Evolutionary conservation across 2,888 invertebrate species (phyloP).

Genomic region (Hofmannophila pseudospretella): DNA sequence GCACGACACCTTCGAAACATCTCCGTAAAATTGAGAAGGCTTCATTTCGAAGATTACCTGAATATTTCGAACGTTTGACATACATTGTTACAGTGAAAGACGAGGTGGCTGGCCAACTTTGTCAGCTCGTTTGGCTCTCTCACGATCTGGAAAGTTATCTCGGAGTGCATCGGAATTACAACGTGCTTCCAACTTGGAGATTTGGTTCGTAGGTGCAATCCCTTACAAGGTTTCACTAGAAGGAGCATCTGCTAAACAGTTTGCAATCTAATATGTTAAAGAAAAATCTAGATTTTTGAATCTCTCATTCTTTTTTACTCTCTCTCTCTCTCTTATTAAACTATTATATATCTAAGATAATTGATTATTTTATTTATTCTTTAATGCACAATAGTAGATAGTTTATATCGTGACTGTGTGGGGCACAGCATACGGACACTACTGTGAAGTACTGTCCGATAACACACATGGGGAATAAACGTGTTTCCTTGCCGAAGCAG

Average conservation of each 20-base stretch:
- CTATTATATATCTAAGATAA: too few species aligned
- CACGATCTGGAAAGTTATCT: slow-evolving; percentile 64
- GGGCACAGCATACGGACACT: too few species aligned
- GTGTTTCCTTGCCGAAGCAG: too few species aligned
- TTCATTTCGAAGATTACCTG: slow-evolving; percentile 32
- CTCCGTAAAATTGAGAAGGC: slow-evolving; percentile 21
- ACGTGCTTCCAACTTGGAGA: slow-evolving; percentile 58
- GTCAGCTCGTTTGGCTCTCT: slow-evolving; percentile 61
- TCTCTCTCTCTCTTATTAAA: too few species aligned
- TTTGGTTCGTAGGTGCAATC: slow-evolving; percentile 47
- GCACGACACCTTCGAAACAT: slow-evolving; percentile 19
- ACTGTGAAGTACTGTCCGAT: too few species aligned
- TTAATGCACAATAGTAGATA: too few species aligned
- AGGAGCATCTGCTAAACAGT: slow-evolving; percentile 21
- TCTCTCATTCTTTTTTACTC: too few species aligned
- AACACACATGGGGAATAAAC: too few species aligned
- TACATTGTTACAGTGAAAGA: slow-evolving; percentile 29
- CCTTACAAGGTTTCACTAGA: slow-evolving; percentile 34
- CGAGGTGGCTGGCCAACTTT: slow-evolving; percentile 46
- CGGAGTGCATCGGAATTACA: slow-evolving; percentile 68
- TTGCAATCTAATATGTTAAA: too few species aligned
- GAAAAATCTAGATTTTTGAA: too few species aligned
- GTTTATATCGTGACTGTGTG: too few species aligned
- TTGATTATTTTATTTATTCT: too few species aligned
- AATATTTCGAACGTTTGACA: slow-evolving; percentile 28